Conservation (phyloP, 2,113 vertebrate genomes). For the Eulemur rufifrons region DNA sequence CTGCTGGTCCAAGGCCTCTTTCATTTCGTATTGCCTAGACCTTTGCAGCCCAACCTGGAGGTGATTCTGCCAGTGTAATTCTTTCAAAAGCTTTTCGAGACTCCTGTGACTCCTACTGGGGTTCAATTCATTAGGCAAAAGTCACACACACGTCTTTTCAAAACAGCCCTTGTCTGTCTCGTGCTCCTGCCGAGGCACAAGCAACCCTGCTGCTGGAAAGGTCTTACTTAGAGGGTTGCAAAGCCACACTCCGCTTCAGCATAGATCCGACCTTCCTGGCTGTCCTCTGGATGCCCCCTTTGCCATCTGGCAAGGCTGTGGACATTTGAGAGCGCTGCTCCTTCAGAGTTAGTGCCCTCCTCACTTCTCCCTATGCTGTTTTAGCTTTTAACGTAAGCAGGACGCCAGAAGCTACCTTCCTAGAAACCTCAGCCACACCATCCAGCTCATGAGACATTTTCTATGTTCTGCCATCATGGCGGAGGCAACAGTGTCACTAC, state of each 20-base stretch:
- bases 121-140: not conserved
- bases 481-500: accelerated
- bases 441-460: not conserved
- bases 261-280: accelerated
- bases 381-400: too few relatives aligned
- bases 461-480: accelerated
- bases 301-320: accelerated
- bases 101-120: not conserved
- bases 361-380: not conserved
- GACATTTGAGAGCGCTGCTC: not conserved
- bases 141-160: not conserved
- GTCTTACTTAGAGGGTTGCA: accelerated
- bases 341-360: too few relatives aligned
- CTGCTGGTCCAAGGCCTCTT: not conserved
- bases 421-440: accelerated
- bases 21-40: too few relatives aligned
- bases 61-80: not conserved
- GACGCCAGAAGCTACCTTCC: not conserved
- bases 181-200: not conserved
- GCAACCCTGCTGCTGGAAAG: not conserved
- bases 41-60: not conserved
- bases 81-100: not conserved
- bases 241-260: not conserved
- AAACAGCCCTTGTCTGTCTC: not conserved
- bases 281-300: not conserved